phyloP scores from a whole-genome alignment of 2,113 vertebrate species.

The Chamaetylas fuelleborni region DNA sequence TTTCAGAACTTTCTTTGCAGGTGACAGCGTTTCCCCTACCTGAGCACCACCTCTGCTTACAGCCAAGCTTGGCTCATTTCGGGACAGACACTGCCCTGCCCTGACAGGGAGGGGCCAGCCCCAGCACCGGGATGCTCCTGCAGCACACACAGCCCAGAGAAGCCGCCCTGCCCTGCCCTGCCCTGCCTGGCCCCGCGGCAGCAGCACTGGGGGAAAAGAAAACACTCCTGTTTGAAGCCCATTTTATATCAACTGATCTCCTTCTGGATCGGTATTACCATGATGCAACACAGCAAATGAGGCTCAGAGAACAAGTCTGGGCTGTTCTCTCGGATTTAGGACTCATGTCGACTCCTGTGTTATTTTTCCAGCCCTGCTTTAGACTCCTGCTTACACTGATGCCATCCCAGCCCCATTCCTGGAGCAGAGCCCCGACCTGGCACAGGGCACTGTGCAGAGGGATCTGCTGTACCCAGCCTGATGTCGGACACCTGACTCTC shows the following conservation, averaged over 20 bases:
- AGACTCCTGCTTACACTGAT: neutral
- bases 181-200: rapidly evolving
- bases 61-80: neutral
- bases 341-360: neutral
- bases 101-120: neutral
- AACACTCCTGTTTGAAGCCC: neutral
- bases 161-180: neutral
- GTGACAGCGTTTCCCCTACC: neutral
- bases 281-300: neutral
- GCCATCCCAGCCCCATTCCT: neutral
- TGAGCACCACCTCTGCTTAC: neutral
- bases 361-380: neutral
- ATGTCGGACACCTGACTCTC: neutral
- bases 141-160: neutral
- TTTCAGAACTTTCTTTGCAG: neutral
- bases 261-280: neutral
- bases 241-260: neutral
- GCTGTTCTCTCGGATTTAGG: neutral
- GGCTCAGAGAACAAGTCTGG: slow-evolving; percentile 21
- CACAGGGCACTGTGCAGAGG: neutral
- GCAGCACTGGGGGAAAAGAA: rapidly evolving
- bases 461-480: neutral
- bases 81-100: neutral
- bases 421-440: neutral
- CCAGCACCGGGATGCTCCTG: neutral